Evolutionary conservation across 2,888 invertebrate genomes (phyloP).

Genomic region (Eubasilissa splendida): DNA sequence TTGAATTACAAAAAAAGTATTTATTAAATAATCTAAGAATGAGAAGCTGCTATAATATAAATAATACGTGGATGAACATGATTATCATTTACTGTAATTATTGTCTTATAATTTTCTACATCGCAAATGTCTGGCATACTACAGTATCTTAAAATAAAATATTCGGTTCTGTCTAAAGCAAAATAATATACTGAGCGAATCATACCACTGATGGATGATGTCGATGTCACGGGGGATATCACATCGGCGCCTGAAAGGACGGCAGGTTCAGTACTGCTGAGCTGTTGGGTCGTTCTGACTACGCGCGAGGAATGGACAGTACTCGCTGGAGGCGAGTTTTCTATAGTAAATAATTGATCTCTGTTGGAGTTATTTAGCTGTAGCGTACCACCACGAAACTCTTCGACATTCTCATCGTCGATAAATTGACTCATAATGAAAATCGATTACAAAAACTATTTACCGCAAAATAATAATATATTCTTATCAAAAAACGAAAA

Average conservation of each 20-base stretch:
- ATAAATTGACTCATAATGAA: constrained; percentile 66
- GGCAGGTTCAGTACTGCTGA: constrained; percentile 50
- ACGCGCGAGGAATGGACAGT: background rate
- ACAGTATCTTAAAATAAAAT: no score
- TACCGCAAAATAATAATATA: no score
- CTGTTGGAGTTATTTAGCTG: constrained; percentile 43
- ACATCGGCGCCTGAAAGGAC: constrained; percentile 61
- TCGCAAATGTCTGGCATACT: no score
- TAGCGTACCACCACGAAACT: constrained; percentile 73
- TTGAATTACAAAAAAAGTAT: no score
- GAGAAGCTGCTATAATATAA: no score
- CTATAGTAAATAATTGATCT: background rate
- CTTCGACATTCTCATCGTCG: constrained; percentile 71
- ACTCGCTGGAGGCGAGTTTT: constrained; percentile 10
- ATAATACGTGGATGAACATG: no score
- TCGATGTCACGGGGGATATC: constrained; percentile 62
- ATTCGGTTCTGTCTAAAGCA: no score
- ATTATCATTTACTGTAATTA: no score
- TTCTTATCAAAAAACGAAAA: no score
- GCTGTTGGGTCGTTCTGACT: background rate
- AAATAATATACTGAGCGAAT: background rate
- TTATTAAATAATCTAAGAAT: no score
- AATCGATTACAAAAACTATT: background rate
- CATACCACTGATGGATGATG: constrained; percentile 41
- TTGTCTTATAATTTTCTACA: no score